phyloP scores from a whole-genome alignment of 2,113 vertebrate species.

The Ascaphus truei region DNA sequence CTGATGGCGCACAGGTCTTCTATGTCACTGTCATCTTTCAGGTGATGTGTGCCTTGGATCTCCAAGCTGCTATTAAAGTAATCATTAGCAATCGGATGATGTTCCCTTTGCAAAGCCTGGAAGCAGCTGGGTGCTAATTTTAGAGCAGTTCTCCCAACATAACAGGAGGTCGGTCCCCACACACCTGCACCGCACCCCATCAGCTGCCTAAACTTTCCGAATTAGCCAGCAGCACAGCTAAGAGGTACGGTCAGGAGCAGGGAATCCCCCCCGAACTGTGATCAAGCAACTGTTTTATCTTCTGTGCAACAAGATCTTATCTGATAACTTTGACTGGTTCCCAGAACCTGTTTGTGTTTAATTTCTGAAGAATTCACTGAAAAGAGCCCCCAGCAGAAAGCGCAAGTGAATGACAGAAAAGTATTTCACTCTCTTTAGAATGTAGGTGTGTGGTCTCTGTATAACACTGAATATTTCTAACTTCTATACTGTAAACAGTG shows the following conservation, averaged over 20 bases:
- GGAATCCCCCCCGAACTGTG: neutral
- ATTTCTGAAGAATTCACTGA: too few species aligned
- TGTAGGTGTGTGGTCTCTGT: too few species aligned
- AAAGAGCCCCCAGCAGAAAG: too few species aligned
- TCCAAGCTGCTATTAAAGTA: neutral
- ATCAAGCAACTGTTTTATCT: neutral
- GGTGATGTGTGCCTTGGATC: neutral
- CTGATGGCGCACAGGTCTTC: too few species aligned
- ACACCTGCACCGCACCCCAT: neutral
- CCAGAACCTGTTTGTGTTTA: neutral
- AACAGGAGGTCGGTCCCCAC: neutral
- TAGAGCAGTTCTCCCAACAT: neutral
- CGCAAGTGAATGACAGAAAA: too few species aligned
- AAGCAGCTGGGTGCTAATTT: neutral
- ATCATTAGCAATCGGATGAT: neutral
- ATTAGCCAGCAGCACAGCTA: neutral
- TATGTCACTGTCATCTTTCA: neutral
- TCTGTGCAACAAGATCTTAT: constrained; percentile 3
- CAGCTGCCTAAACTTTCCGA: neutral
- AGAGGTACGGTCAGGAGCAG: neutral
- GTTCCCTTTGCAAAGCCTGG: neutral
- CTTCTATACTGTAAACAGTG: too few species aligned
- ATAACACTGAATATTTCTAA: too few species aligned
- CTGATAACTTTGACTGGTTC: neutral
- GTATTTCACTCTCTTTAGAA: too few species aligned